Conservation (phyloP, 2,113 vertebrate species). For the Oreochromis spilurus region DNA sequence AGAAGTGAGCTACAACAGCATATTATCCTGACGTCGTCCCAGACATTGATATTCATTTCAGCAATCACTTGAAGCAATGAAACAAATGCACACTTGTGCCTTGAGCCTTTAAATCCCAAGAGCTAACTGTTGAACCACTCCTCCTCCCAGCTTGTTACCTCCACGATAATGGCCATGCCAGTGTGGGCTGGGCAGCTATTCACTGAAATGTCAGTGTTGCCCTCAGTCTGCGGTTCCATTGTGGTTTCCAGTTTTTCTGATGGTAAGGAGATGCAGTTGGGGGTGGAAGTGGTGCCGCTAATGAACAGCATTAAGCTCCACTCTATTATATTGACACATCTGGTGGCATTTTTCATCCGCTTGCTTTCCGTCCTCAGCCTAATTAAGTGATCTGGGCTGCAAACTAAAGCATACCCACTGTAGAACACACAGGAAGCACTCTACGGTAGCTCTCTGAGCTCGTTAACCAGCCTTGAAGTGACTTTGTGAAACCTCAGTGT, state of each 20-base stretch:
- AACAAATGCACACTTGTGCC: background rate
- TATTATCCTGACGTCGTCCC: background rate
- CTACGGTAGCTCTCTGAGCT: background rate
- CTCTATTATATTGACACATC: conserved; percentile 19
- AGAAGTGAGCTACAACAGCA: background rate
- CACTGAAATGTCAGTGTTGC: conserved; percentile 17
- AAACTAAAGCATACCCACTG: background rate
- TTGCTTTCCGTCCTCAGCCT: background rate
- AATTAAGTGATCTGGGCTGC: background rate
- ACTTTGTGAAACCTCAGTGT: background rate
- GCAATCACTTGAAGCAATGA: background rate
- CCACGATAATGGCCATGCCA: background rate
- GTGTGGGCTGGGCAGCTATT: conserved; percentile 10
- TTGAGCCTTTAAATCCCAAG: background rate
- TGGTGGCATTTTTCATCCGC: conserved; percentile 31
- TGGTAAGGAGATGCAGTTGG: conserved; percentile 1
- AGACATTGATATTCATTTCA: background rate
- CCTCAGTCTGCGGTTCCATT: background rate
- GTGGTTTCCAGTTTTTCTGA: conserved; percentile 3
- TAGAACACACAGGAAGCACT: background rate
- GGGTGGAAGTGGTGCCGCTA: background rate
- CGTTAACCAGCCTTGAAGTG: background rate
- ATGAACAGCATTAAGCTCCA: conserved; percentile 11
- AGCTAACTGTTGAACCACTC: background rate
- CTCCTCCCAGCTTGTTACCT: background rate